These are phyloP conservation scores for Diorhabda sublineata DNA, from an alignment of 1,140 invertebrate genomes.

Conservation along the genomic window DNA sequence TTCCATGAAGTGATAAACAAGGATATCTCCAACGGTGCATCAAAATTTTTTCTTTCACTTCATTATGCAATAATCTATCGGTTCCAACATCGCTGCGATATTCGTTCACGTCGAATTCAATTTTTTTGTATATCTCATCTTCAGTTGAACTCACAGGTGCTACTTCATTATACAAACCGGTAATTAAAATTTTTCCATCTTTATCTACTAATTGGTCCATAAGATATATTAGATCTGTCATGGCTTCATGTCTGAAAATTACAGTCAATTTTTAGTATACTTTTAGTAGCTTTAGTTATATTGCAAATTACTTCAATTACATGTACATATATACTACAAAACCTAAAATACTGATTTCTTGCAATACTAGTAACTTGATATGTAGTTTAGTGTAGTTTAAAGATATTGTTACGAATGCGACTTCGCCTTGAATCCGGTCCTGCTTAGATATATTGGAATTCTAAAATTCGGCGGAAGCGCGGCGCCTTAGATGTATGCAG, in stretches of 20 bases:
- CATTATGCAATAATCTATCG: constrained; percentile 66
- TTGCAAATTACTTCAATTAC: no score
- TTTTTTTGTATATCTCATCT: constrained; percentile 72
- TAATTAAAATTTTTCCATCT: constrained; percentile 78
- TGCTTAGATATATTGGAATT: no score
- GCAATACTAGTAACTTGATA: no score
- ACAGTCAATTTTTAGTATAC: neutral
- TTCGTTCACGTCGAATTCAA: constrained; percentile 85
- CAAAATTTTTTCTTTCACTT: constrained; percentile 71
- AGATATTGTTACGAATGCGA: no score
- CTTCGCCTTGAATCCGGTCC: no score
- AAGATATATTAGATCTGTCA: constrained; percentile 83
- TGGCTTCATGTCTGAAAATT: constrained; percentile 67
- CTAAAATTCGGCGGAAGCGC: no score
- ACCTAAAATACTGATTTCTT: no score
- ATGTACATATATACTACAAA: no score
- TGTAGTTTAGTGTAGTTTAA: no score
- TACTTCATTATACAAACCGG: constrained; percentile 77
- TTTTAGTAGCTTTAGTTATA: no score
- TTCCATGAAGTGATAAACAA: constrained; percentile 83
- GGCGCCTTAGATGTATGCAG: no score
- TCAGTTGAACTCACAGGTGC: constrained; percentile 71
- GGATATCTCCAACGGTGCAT: constrained; percentile 92
- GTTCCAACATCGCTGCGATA: constrained; percentile 73
- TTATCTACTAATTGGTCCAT: constrained; percentile 78